phyloP scores from a whole-genome alignment of 2,113 vertebrate genomes.

The Anarrhichthys ocellatus region DNA sequence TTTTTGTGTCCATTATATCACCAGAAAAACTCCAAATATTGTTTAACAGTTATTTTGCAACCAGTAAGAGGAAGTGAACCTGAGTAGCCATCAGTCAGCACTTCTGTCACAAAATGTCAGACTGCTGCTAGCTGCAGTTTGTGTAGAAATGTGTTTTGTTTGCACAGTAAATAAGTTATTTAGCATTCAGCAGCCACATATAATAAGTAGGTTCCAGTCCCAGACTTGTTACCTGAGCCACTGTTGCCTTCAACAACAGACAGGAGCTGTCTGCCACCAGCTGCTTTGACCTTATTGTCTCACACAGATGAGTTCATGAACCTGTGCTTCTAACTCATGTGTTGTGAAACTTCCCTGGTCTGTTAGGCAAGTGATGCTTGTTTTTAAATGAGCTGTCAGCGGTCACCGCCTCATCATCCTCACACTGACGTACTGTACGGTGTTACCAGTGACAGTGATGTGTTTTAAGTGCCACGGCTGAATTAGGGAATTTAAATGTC shows the following conservation, averaged over 20 bases:
- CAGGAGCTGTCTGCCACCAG: conserved; percentile 15
- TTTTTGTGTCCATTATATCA: background rate
- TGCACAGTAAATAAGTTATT: conserved; percentile 30
- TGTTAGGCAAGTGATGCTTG: conserved; percentile 2
- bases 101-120: conserved; percentile 25
- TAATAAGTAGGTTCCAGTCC: conserved; percentile 26
- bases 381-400: conserved; percentile 13
- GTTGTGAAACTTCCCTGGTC: background rate
- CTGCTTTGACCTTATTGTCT: conserved; percentile 3
- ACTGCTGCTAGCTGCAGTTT: background rate
- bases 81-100: background rate
- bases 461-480: conserved; percentile 16
- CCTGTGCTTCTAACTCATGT: background rate
- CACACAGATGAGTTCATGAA: conserved; percentile 7
- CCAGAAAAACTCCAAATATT: background rate
- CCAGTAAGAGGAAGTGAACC: conserved; percentile 60
- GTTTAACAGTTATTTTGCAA: conserved; percentile 28
- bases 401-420: background rate
- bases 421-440: background rate
- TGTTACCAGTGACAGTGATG: conserved; percentile 12
- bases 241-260: conserved; percentile 53
- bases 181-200: conserved; percentile 22
- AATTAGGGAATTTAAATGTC: conserved; percentile 8
- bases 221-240: conserved; percentile 54
- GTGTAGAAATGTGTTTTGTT: conserved; percentile 4